Conservation (phyloP, 2,888 invertebrate species). For the Cephus pygmeus region DNA sequence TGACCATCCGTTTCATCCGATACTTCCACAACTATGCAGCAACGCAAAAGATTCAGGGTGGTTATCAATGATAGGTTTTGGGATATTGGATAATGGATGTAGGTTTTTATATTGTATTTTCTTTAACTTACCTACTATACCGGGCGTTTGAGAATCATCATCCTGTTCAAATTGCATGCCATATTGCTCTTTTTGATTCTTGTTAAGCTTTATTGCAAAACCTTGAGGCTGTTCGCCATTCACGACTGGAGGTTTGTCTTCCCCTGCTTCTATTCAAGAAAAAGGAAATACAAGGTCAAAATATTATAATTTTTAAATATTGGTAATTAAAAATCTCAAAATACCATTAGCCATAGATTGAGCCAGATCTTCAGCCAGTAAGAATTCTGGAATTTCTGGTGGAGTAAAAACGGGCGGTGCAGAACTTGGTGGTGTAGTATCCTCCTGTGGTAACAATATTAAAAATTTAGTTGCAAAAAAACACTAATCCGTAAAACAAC, state of each 20-base stretch:
- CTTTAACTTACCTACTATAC: constrained; percentile 53
- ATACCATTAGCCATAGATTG: constrained; percentile 51
- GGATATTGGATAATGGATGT: background rate
- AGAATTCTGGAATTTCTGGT: constrained; percentile 72
- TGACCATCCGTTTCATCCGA: constrained; percentile 57
- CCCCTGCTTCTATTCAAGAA: constrained; percentile 32
- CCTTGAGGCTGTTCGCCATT: constrained; percentile 61
- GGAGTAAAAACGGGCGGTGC: constrained; percentile 84
- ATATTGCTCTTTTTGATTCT: constrained; percentile 80
- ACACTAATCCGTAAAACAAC: background rate
- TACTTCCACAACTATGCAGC: constrained; percentile 53
- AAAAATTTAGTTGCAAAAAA: background rate
- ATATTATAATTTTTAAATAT: constrained; percentile 9
- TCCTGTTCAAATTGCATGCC: constrained; percentile 73
- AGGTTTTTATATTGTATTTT: background rate
- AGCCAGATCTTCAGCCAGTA: constrained; percentile 61
- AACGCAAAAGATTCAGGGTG: background rate
- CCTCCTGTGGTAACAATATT: constrained; percentile 66
- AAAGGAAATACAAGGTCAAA: background rate
- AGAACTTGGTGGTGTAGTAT: constrained; percentile 78
- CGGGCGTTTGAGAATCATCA: constrained; percentile 56
- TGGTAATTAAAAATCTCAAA: background rate
- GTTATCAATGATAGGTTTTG: background rate
- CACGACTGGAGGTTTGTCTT: constrained; percentile 42
- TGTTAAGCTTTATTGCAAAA: constrained; percentile 79